A percentile compares a stretch with the other conserved stretches of the same genome.
phyloP scores from a whole-genome alignment of 2,888 invertebrate genomes.

The Conops quadrifasciatus region DNA sequence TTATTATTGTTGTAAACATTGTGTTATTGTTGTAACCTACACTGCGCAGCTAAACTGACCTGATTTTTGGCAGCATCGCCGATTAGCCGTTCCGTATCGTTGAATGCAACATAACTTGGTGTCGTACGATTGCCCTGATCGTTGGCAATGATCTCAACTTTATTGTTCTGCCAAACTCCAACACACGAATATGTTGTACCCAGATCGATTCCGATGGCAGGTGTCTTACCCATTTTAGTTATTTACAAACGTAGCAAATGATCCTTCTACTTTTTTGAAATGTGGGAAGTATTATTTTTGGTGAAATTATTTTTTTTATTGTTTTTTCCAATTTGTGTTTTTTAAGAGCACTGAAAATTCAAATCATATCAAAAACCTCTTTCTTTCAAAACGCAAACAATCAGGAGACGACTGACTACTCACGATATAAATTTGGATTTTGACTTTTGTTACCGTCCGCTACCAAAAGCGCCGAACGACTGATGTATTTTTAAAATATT shows the following conservation, averaged over 20 bases:
- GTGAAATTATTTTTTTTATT: conserved; percentile 12
- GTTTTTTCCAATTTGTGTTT: neutral
- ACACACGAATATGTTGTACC: conserved; percentile 90
- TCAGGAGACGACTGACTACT: neutral
- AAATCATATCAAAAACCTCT: neutral
- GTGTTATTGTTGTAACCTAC: neutral
- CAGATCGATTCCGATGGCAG: conserved; percentile 81
- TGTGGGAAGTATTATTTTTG: neutral
- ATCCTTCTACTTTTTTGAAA: neutral
- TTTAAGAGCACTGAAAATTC: neutral
- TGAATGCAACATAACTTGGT: conserved; percentile 88
- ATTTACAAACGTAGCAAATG: conserved; percentile 9
- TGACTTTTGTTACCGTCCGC: conserved; percentile 34
- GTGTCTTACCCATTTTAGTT: conserved; percentile 62
- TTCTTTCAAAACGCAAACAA: neutral
- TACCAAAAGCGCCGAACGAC: conserved; percentile 43
- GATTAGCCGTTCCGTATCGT: conserved; percentile 82
- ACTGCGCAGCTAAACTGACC: conserved; percentile 63
- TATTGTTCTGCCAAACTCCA: conserved; percentile 84
- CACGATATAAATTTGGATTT: conserved; percentile 1
- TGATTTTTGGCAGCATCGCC: conserved; percentile 90
- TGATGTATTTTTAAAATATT: conserved; percentile 43
- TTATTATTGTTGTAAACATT: neutral
- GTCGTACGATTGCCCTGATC: conserved; percentile 90
- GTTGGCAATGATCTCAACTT: conserved; percentile 86